phyloP scores from a whole-genome alignment of 2,113 vertebrate species.

The Carettochelys insculpta region DNA sequence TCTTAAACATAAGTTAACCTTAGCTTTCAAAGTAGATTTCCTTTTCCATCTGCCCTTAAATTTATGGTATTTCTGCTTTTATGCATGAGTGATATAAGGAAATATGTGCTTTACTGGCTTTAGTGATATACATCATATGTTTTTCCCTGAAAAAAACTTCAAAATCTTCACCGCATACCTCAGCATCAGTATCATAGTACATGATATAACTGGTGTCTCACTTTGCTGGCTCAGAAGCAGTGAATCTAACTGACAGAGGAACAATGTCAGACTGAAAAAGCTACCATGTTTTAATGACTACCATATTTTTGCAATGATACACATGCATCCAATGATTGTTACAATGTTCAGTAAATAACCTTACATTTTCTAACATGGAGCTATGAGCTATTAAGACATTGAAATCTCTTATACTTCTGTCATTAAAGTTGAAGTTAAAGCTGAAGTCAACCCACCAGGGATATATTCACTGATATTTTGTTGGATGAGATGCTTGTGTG shows the following conservation, averaged over 20 bases:
- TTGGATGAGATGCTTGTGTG: neutral
- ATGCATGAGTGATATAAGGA: neutral
- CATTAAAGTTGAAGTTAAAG: neutral
- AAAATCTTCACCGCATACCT: neutral
- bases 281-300: neutral
- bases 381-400: neutral
- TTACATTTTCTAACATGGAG: neutral
- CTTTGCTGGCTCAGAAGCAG: neutral
- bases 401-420: neutral
- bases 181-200: neutral
- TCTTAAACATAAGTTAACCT: neutral
- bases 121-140: neutral
- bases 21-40: neutral
- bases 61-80: neutral
- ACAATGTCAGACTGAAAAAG: neutral
- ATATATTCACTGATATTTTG: neutral
- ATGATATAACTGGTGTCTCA: neutral
- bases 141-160: neutral
- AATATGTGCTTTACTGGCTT: neutral
- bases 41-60: neutral
- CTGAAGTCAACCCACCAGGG: neutral
- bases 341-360: neutral
- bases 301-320: neutral
- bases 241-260: neutral
- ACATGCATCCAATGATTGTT: neutral